A percentile compares a stretch with the other conserved stretches of the same genome.
Conservation (phyloP, 2,113 vertebrate species). For the Thamnophis sirtalis region DNA sequence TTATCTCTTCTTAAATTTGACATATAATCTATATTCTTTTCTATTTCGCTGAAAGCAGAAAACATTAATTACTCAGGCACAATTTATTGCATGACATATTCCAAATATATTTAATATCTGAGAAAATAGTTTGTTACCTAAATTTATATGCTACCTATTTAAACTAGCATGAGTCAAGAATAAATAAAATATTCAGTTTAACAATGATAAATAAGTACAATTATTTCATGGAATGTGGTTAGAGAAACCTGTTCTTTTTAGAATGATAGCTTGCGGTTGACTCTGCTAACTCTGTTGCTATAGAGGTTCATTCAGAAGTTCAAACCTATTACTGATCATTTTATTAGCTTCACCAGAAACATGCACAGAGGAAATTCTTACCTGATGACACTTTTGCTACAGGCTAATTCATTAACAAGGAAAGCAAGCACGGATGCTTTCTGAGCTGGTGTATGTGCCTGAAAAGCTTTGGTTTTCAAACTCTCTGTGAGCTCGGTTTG, state of each 20-base stretch:
- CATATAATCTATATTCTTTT: slow-evolving; percentile 96
- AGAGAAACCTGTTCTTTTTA: not conserved
- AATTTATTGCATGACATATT: slow-evolving; percentile 30
- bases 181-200: not conserved
- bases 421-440: slow-evolving; percentile 88
- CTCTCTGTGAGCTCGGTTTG: slow-evolving; percentile 83
- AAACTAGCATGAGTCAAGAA: not conserved
- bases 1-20: slow-evolving; percentile 95
- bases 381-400: slow-evolving; percentile 92
- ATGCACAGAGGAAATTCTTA: slow-evolving; percentile 52
- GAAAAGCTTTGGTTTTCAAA: slow-evolving; percentile 90
- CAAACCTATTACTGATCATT: not conserved
- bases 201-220: not conserved
- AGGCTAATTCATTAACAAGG: slow-evolving; percentile 89
- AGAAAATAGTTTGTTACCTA: not conserved
- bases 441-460: slow-evolving; percentile 86
- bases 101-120: not conserved
- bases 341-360: not conserved
- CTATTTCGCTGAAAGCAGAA: slow-evolving; percentile 88
- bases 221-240: not conserved
- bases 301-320: not conserved
- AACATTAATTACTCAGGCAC: slow-evolving; percentile 25
- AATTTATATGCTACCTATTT: not conserved
- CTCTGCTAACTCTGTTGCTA: not conserved
- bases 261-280: not conserved